Evolutionary conservation across 2,888 invertebrate genomes (phyloP).

Genomic region (Ophioninae sp.): DNA sequence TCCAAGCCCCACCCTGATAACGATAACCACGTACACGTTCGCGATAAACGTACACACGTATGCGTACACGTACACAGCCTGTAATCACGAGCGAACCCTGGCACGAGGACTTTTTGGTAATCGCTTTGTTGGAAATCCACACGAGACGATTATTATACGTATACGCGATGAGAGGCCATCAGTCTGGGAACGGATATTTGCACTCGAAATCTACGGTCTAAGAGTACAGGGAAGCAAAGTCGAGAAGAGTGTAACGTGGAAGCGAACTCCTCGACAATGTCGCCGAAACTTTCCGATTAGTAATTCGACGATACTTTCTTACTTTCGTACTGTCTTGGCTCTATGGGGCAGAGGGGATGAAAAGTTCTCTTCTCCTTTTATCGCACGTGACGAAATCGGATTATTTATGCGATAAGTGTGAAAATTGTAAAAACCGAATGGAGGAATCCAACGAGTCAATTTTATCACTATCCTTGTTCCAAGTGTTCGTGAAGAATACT

Average conservation of each 20-base stretch:
- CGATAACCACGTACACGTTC: slow-evolving; percentile 72
- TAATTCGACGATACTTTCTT: background rate
- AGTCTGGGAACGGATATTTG: slow-evolving; percentile 14
- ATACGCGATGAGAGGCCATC: slow-evolving; percentile 10
- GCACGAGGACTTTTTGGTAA: slow-evolving; percentile 35
- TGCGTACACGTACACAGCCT: background rate
- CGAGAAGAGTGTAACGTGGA: background rate
- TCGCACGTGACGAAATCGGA: background rate
- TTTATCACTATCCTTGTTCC: slow-evolving; percentile 50
- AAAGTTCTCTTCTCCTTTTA: background rate
- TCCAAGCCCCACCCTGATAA: slow-evolving; percentile 79
- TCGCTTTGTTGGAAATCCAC: slow-evolving; percentile 27
- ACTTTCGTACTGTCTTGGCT: background rate
- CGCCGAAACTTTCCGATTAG: background rate
- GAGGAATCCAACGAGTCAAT: slow-evolving; percentile 14
- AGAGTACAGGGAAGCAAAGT: background rate
- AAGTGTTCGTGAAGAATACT: slow-evolving; percentile 53
- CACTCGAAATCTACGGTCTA: slow-evolving; percentile 4
- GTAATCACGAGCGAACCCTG: slow-evolving; percentile 29
- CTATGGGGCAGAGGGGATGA: background rate
- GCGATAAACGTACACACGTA: slow-evolving; percentile 67
- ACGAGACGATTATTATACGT: background rate
- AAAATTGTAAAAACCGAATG: slow-evolving; percentile 14
- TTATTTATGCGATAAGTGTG: slow-evolving; percentile 24
- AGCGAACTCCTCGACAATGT: slow-evolving; percentile 4